Evolutionary conservation across 2,888 invertebrate genomes (phyloP).

Genomic region (Eupeodes luniger): DNA sequence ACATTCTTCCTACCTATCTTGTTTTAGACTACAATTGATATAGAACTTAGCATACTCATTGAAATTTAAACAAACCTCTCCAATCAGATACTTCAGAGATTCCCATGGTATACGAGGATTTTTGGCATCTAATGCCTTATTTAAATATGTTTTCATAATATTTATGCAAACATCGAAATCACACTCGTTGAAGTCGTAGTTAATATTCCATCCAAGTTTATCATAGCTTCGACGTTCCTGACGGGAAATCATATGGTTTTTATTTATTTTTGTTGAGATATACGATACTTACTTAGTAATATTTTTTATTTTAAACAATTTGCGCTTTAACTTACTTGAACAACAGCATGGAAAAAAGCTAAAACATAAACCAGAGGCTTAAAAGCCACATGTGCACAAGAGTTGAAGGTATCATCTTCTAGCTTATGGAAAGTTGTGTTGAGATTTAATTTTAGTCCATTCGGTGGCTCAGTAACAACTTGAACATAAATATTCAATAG

Average conservation of each 20-base stretch:
- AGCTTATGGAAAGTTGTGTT: slow-evolving; percentile 95
- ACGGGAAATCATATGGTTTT: not conserved
- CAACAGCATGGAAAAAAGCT: slow-evolving; percentile 97
- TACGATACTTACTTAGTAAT: no score
- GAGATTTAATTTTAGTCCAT: slow-evolving; percentile 94
- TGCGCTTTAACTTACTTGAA: slow-evolving; percentile 86
- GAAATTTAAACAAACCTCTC: slow-evolving; percentile 87
- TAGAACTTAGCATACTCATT: no score
- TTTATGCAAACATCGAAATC: slow-evolving; percentile 95
- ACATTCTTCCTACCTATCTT: no score
- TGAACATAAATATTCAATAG: slow-evolving; percentile 73
- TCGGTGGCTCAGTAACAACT: slow-evolving; percentile 97
- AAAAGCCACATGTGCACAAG: slow-evolving; percentile 91
- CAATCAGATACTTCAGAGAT: slow-evolving; percentile 95
- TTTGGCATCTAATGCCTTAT: slow-evolving; percentile 86
- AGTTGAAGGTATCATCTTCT: slow-evolving; percentile 89
- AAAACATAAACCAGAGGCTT: slow-evolving; percentile 93
- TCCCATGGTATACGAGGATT: slow-evolving; percentile 93
- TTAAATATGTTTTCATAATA: slow-evolving; percentile 93
- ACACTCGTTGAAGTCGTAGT: slow-evolving; percentile 96
- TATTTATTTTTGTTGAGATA: not conserved
- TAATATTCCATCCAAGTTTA: slow-evolving; percentile 97
- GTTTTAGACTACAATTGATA: no score
- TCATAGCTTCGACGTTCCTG: slow-evolving; percentile 96
- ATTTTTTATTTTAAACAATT: no score